A percentile compares a stretch with the other conserved stretches of the same genome.
Conservation (phyloP, 2,888 invertebrate genomes). For the Linnaemya vulpina region DNA sequence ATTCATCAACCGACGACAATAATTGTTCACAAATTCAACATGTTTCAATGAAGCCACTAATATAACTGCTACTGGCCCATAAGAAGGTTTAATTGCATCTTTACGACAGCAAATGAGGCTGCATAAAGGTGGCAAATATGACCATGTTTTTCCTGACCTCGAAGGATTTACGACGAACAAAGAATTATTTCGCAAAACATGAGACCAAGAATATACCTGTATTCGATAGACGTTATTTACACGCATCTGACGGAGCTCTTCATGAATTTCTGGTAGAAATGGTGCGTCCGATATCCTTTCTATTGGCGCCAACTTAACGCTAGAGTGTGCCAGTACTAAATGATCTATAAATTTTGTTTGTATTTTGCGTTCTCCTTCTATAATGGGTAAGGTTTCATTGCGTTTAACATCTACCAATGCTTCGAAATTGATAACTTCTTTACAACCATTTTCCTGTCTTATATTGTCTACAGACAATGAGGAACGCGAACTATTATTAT, state of each 20-base stretch:
- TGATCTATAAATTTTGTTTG: constrained; percentile 75
- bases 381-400: constrained; percentile 57
- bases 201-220: constrained; percentile 89
- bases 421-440: constrained; percentile 49
- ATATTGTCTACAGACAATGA: constrained; percentile 41
- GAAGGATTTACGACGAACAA: constrained; percentile 86
- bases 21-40: constrained; percentile 83
- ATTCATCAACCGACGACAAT: constrained; percentile 83
- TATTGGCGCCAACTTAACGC: constrained; percentile 73
- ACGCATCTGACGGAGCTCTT: constrained; percentile 76
- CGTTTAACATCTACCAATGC: constrained; percentile 52
- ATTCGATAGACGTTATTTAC: constrained; percentile 81
- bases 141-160: constrained; percentile 88
- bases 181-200: constrained; percentile 86
- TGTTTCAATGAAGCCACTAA: constrained; percentile 86
- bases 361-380: constrained; percentile 70
- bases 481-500: neutral
- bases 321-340: constrained; percentile 77
- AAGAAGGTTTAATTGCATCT: constrained; percentile 79
- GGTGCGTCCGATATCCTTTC: constrained; percentile 74
- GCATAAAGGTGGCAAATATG: constrained; percentile 88
- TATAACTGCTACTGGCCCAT: constrained; percentile 87
- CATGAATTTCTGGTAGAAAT: constrained; percentile 76
- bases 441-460: constrained; percentile 31
- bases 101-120: constrained; percentile 84